Evolutionary conservation across 1,140 invertebrate genomes (phyloP), one percentile per base, ranked within the genome.

Genomic region (Leguminivora glycinivorella): DNA sequence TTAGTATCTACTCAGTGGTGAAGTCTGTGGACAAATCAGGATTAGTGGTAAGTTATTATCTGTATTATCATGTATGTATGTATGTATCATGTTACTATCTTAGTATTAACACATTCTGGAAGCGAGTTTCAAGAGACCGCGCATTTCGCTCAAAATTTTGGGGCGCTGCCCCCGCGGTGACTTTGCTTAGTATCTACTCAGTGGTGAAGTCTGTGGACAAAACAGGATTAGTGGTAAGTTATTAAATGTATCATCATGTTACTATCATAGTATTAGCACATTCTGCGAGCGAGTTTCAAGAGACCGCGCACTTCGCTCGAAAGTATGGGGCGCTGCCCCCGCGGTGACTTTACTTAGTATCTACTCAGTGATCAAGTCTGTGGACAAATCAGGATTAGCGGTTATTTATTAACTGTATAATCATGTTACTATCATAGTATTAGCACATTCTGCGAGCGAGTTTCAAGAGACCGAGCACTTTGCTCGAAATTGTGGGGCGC

Each of bases 131-230:
- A 9, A 1, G 4, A 2, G 19, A 9, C 1, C 17, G 19, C 0
- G 47, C 47, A 5, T 9, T 52, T 6, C 47, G 17, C 19, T 22
- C 9, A 17, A 34, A 56, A 4, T 12, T 77, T 31, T 80, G 77
- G 77, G 12, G 22, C 1, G 9, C 58, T 4, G 14, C 52, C 9
- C 17, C 56, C 1, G n/a, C 19, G 14, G 9, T 31, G 3, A 68
- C 69, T 14, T 14, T 78, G 4, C 17, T 73, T 0, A 67, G 75
- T 0, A 56, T 74, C 0, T 75, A 76, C 2, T n/a, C n/a, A 24
- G 52, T 60, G 0, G 40, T 69, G 19, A 38, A 60, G 40, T n/a
- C 3, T 19, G 47, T 10, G 47, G 4, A 10, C 6, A 22, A 22
- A 6, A 52, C 47, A 1, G 17, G 6, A 10, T 3, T 9, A 7